These are phyloP conservation scores for Ophioninae sp. DNA, from an alignment of 2,888 invertebrate species.

Conservation along the genomic window DNA sequence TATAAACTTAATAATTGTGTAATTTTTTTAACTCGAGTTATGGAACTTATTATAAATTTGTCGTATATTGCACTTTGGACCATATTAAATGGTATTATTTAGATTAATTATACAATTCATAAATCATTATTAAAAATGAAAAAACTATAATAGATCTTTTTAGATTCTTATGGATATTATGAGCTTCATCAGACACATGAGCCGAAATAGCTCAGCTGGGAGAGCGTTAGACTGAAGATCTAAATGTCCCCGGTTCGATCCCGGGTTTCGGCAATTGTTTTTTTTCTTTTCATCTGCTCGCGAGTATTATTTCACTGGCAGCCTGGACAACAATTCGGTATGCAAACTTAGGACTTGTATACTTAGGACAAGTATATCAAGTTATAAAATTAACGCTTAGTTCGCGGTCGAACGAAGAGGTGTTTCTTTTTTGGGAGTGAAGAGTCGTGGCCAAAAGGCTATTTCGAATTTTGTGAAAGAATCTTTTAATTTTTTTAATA, in stretches of 20 bases:
- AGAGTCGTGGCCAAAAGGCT: no score
- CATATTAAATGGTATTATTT: not conserved
- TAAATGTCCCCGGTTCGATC: constrained; percentile 82
- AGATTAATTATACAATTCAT: not conserved
- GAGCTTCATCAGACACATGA: not conserved
- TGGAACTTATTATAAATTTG: not conserved
- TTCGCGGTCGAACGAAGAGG: no score
- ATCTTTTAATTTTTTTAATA: no score
- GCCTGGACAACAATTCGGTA: no score
- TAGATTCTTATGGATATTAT: not conserved
- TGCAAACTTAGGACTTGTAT: no score
- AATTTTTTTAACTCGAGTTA: not conserved
- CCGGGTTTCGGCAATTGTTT: constrained; percentile 64
- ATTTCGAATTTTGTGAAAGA: no score
- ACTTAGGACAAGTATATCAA: no score
- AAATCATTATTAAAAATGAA: not conserved
- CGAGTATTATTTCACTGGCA: not conserved
- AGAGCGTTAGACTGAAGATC: constrained; percentile 87
- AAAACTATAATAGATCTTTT: not conserved
- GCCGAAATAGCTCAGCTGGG: constrained; percentile 87
- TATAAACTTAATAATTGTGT: not conserved
- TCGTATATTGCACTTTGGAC: not conserved
- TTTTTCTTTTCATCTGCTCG: constrained; percentile 33
- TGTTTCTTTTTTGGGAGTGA: no score
- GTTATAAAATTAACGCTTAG: no score